These are phyloP conservation scores for Delichon dasypus DNA, from an alignment of 2,797 vertebrate genomes.

Conservation along the genomic window DNA sequence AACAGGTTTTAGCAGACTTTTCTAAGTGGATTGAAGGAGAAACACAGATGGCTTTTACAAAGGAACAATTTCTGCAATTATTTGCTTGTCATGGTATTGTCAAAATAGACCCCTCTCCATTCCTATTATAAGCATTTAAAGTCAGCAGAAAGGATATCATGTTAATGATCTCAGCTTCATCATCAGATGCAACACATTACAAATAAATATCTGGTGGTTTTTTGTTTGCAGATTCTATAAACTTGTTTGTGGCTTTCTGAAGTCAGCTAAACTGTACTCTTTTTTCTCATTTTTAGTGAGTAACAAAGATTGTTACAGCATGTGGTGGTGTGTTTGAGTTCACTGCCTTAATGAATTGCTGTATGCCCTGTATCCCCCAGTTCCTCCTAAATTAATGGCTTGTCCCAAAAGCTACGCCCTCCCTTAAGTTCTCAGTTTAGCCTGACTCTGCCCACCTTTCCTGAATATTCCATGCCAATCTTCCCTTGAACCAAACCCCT, in stretches of 20 bases:
- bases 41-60: not conserved
- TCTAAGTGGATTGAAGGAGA: not conserved
- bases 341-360: too few relatives aligned
- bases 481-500: too few relatives aligned
- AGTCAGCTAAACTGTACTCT: not conserved
- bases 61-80: not conserved
- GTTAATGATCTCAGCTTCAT: not conserved
- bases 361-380: too few relatives aligned
- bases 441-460: too few relatives aligned
- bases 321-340: too few relatives aligned
- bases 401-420: too few relatives aligned
- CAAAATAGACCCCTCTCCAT: not conserved
- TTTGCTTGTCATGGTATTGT: not conserved
- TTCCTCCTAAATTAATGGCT: too few relatives aligned
- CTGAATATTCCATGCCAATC: too few relatives aligned
- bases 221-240: not conserved
- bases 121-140: not conserved
- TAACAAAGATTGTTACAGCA: not conserved
- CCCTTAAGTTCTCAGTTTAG: too few relatives aligned
- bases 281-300: not conserved
- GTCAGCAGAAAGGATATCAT: not conserved
- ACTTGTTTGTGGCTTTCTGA: not conserved
- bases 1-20: not conserved
- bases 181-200: not conserved
- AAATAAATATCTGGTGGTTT: not conserved